A percentile compares a stretch with the other conserved stretches of the same genome.
Evolutionary conservation across 2,888 invertebrate species (phyloP).

Genomic region (Diplolepis rosae): DNA sequence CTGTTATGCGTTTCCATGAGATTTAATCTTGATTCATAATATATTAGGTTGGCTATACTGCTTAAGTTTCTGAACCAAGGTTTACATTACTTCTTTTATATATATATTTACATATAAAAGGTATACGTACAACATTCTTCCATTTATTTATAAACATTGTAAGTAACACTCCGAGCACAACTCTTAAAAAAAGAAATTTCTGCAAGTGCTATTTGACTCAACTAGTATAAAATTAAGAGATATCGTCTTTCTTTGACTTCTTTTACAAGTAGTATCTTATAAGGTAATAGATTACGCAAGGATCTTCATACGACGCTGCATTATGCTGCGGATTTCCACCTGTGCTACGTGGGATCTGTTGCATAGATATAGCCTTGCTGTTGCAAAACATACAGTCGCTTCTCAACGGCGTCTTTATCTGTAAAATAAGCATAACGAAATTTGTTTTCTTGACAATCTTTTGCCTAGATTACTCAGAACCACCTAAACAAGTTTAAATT

Average conservation of each 20-base stretch:
- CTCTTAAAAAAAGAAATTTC: not conserved
- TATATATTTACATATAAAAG: too few relatives aligned
- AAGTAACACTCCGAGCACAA: not conserved
- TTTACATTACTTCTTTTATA: too few relatives aligned
- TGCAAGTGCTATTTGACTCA: slow-evolving; percentile 34
- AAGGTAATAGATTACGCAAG: slow-evolving; percentile 52
- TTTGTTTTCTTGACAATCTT: too few relatives aligned
- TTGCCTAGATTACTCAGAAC: too few relatives aligned
- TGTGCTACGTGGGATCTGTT: slow-evolving; percentile 76
- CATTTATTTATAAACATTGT: not conserved
- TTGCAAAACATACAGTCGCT: slow-evolving; percentile 89
- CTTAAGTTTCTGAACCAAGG: too few relatives aligned
- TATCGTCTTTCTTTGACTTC: slow-evolving; percentile 32
- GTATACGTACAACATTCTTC: too few relatives aligned
- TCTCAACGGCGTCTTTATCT: slow-evolving; percentile 98
- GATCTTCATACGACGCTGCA: slow-evolving; percentile 55
- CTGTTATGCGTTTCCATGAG: too few relatives aligned
- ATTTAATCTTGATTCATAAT: not conserved
- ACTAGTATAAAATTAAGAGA: slow-evolving; percentile 7
- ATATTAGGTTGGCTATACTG: not conserved
- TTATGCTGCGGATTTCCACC: slow-evolving; percentile 52
- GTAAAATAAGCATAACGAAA: too few relatives aligned
- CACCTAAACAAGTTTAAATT: too few relatives aligned
- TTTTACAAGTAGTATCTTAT: slow-evolving; percentile 50
- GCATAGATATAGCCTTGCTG: slow-evolving; percentile 84